A percentile compares a stretch with the other conserved stretches of the same genome.
Evolutionary conservation across 2,888 invertebrate species (phyloP).

Genomic region (Ectobius pallidus): DNA sequence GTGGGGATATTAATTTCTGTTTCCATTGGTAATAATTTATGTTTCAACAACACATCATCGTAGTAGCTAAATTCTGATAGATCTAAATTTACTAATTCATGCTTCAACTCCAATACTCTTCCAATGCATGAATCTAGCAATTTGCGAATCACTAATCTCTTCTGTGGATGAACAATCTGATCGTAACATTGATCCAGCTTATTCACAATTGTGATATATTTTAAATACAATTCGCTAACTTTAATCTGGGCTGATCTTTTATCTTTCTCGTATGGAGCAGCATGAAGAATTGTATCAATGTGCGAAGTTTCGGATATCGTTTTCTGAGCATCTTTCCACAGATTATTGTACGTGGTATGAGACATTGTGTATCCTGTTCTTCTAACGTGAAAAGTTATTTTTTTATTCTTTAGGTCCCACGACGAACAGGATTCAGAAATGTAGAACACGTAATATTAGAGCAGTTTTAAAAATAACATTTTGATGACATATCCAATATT

Average conservation of each 20-base stretch:
- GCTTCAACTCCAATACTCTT: constrained; percentile 83
- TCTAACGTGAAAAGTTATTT: too few species aligned
- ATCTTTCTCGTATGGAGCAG: constrained; percentile 56
- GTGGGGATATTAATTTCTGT: constrained; percentile 73
- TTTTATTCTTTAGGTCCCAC: too few species aligned
- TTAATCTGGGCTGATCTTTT: constrained; percentile 44
- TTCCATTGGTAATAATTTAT: constrained; percentile 77
- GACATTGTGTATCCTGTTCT: constrained; percentile 77
- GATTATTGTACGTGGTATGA: constrained; percentile 71
- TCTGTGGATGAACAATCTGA: constrained; percentile 92
- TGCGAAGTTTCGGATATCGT: constrained; percentile 65
- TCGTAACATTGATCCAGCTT: constrained; percentile 83
- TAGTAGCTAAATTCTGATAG: constrained; percentile 86
- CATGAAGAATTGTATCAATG: constrained; percentile 64
- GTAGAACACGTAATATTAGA: too few species aligned
- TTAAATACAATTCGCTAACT: constrained; percentile 69
- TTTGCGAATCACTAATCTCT: constrained; percentile 76
- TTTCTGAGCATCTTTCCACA: constrained; percentile 68
- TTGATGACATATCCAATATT: too few species aligned
- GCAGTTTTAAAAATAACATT: too few species aligned
- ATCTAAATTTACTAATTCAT: constrained; percentile 86
- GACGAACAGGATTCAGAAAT: too few species aligned
- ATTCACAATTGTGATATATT: constrained; percentile 79
- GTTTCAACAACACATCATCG: constrained; percentile 77
- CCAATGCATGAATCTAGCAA: constrained; percentile 80